Base-by-base conservation (phyloP, 2,113 vertebrate species). In the Charina bottae region DNA sequence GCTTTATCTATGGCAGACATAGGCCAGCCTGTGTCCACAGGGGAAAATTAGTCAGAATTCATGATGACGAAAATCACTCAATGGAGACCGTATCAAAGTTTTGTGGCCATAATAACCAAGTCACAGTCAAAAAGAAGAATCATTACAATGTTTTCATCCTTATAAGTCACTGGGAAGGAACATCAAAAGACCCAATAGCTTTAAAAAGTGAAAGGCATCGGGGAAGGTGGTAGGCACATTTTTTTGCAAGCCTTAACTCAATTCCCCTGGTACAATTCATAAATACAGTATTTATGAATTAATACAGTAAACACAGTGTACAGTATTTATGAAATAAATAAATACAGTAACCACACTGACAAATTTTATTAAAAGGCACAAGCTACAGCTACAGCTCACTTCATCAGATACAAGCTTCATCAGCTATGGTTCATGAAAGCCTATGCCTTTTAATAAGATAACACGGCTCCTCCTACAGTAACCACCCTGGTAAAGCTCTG, bases 11-110 rank as follows among this genome's bases (percentile, higher is more conserved):
- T 49, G 88, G 91, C 55, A 28, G 56, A 42, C 89, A n/a, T 87
- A 90, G 90, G 90, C 93, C 94, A 87, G 68, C 56, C 90, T 87
- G 84, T 84, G 4, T 15, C 84, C 84, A 24, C 89, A 10, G 9
- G 23, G 7, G 54, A 93, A 92, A 11, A 90, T 90, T 86, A 88
- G 93, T 85, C 83, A 83, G 93, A 95, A 94, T 11, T 93, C 24
- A 85, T 83, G 93, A 93, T 91, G 93, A 23, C 86, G 64, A 92
- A 59, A 84, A 83, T 46, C 59, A 12, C 33, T 0, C n/a, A 1
- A 42, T 2, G 11, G 89, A 19, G 83, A 90, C 83, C 42, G 12
- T 21, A 85, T 93, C 90, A 92, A 56, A 92, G 89, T 83, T 85
- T 49, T 19, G 68, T 37, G 94, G 87, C 83, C 15, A 59, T 15